Evolutionary conservation across 2,888 invertebrate genomes (phyloP), one percentile per base, ranked within the genome.

Genomic region (Philhelius pedissequus): DNA sequence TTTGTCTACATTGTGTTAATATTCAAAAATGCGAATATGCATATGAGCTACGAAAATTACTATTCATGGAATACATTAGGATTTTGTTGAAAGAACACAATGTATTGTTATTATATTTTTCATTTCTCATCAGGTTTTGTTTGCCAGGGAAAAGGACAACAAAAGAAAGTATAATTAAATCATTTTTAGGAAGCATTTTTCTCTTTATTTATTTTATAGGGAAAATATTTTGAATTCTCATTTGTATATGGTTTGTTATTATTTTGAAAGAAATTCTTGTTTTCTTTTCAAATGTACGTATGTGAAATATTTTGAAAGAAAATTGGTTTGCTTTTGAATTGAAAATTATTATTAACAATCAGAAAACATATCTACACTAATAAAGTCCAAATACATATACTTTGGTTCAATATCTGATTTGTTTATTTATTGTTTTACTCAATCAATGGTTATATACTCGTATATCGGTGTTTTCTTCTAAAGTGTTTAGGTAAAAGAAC

Each of bases 41-140:
- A 81, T 45, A 45, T 76, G 66, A 76, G 76, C 52, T 38, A 27
- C 15, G 45, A 69, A 82, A 68, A 69, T 82, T 82, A 82, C 45
- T 82, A 82, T 82, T 82, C 82, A 82, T 82, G 73, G 73, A 82
- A 82, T 82, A 82, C 27, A 82, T 77, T 1, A 54, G 45, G 58
- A 45, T 45, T 20, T 52, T 58, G 40, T 52, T 25, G 27, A 58
- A 58, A 32, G 40, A 43, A 73, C 50, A 32, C 56, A 9, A 1
- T 5, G 1, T 20, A 20, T 45, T 48, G 45, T 48, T 22, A 48
- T 48, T 22, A 22, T 22, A 22, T 22, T 48, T 48, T 48, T 48
- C 13, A 48, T 48, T 48, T 48, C 45, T 48, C 45, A 48, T 48
- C 45, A 48, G 45, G n/a, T n/a, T 20, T 22, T 22, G 20, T 48